Evolutionary conservation across 2,888 invertebrate species (phyloP).

Genomic region (Dorcus parallelipipedus): DNA sequence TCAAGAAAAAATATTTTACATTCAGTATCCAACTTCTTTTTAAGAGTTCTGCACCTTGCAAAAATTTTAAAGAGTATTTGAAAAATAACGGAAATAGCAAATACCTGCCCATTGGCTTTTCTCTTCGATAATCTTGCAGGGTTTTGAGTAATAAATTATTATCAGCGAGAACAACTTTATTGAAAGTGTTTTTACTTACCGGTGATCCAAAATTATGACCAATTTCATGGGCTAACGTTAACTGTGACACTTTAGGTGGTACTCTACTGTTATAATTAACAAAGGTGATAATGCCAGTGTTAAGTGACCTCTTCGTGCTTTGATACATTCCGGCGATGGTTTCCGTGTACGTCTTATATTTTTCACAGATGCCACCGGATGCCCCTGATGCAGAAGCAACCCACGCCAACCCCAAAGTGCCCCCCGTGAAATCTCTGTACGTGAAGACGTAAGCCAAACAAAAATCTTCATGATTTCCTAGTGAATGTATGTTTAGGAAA

Average conservation of each 20-base stretch:
- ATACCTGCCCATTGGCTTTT: too few species aligned
- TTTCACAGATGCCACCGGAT: conserved; percentile 98
- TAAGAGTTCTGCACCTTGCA: too few species aligned
- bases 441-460: conserved; percentile 99
- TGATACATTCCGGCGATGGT: conserved; percentile 93
- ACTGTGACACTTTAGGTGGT: conserved; percentile 94
- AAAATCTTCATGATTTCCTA: conserved; percentile 96
- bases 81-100: too few species aligned
- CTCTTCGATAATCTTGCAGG: too few species aligned
- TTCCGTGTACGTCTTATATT: conserved; percentile 95
- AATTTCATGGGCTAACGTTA: conserved; percentile 96
- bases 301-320: conserved; percentile 88
- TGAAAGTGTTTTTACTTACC: conserved; percentile 54
- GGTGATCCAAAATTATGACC: conserved; percentile 99
- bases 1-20: too few species aligned
- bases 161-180: too few species aligned
- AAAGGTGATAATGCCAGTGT: conserved; percentile 98
- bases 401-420: conserved; percentile 98
- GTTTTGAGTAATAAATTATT: too few species aligned
- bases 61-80: too few species aligned
- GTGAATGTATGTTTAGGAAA: conserved; percentile 95
- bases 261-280: conserved; percentile 97
- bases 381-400: conserved; percentile 97
- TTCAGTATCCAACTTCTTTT: too few species aligned
- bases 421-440: conserved; percentile 95